Evolutionary conservation across 2,888 invertebrate genomes (phyloP).

Genomic region (Himalopsyche anomala): DNA sequence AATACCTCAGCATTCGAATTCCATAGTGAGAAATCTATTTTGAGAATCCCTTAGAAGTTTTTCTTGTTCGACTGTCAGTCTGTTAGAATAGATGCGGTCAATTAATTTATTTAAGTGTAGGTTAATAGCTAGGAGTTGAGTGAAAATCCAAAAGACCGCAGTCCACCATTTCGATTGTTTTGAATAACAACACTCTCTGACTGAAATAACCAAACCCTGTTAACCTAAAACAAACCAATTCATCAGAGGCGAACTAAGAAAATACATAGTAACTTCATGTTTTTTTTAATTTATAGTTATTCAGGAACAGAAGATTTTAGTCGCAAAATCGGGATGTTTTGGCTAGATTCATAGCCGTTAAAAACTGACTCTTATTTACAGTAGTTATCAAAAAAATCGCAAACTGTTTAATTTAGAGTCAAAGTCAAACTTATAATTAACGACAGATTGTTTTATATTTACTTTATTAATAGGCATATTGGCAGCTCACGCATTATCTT

Average conservation of each 20-base stretch:
- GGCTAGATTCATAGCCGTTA: too few relatives aligned
- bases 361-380: too few relatives aligned
- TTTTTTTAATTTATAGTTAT: too few relatives aligned
- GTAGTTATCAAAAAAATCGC: too few relatives aligned
- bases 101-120: constrained; percentile 34
- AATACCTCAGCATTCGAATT: neutral
- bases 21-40: neutral
- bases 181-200: constrained; percentile 23
- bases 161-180: constrained; percentile 27
- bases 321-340: too few relatives aligned
- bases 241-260: neutral
- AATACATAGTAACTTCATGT: neutral
- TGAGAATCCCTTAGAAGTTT: constrained; percentile 28
- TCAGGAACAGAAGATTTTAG: too few relatives aligned
- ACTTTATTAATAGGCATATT: too few relatives aligned
- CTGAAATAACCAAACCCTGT: constrained; percentile 2
- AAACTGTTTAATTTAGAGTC: too few relatives aligned
- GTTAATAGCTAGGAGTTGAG: constrained; percentile 20
- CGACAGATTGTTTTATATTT: too few relatives aligned
- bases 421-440: too few relatives aligned
- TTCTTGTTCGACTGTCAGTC: neutral
- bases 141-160: constrained; percentile 18
- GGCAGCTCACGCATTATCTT: too few relatives aligned
- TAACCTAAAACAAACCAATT: neutral
- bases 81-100: constrained; percentile 5